Conservation (phyloP, 2,113 vertebrate genomes). For the Merops nubicus region DNA sequence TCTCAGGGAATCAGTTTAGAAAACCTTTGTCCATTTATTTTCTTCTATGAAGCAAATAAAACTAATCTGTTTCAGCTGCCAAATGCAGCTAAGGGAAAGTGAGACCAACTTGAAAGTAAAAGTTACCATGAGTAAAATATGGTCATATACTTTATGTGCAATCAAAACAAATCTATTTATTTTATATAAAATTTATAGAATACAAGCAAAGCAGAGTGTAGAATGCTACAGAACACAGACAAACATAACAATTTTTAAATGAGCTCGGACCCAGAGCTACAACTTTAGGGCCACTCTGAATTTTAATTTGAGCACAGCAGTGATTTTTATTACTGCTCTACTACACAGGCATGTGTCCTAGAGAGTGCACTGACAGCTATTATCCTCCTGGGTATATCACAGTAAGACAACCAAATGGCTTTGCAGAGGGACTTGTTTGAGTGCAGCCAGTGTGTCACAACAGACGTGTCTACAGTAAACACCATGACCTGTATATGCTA, state of each 20-base stretch:
- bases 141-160: not conserved
- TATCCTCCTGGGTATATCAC: not conserved
- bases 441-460: not conserved
- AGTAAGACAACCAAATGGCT: not conserved
- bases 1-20: not conserved
- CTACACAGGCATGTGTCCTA: not conserved
- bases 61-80: not conserved
- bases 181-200: not conserved
- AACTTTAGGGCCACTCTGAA: not conserved
- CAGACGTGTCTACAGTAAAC: not conserved
- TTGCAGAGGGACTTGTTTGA: not conserved
- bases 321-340: not conserved
- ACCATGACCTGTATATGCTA: not conserved
- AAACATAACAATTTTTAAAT: not conserved
- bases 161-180: not conserved
- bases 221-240: not conserved
- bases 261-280: not conserved
- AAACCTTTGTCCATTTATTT: not conserved
- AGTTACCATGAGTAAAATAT: not conserved
- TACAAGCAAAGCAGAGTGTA: not conserved
- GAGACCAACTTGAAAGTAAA: not conserved
- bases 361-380: not conserved
- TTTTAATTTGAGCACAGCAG: not conserved
- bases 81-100: not conserved
- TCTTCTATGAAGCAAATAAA: not conserved